Evolutionary conservation across 2,888 invertebrate species (phyloP).

Genomic region (Polymixis flavicincta): DNA sequence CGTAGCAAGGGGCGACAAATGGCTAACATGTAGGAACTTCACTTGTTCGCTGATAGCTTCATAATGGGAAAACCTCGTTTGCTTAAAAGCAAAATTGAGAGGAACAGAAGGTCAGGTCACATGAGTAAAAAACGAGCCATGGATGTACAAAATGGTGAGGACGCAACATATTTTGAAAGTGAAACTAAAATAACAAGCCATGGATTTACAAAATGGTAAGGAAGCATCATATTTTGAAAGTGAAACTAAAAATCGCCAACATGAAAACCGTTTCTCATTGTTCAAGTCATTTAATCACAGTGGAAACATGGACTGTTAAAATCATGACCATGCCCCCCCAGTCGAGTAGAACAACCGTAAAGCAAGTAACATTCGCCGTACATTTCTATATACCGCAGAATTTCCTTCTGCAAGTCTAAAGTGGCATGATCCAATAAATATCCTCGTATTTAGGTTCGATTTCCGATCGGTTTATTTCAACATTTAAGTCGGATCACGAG

Average conservation of each 20-base stretch:
- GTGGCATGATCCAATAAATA: constrained; percentile 70
- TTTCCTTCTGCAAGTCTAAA: constrained; percentile 64
- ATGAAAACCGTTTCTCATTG: constrained; percentile 2
- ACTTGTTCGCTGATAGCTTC: constrained; percentile 25
- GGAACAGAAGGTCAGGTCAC: constrained; percentile 31
- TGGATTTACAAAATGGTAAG: no score
- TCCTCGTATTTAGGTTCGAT: constrained; percentile 70
- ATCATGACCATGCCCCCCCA: constrained; percentile 45
- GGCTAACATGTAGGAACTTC: constrained; percentile 8
- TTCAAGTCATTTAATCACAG: constrained; percentile 11
- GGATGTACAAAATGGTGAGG: constrained; percentile 18
- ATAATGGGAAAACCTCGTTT: constrained; percentile 45
- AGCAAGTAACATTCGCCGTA: constrained; percentile 49
- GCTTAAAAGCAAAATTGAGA: constrained; percentile 23
- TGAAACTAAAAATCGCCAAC: background rate
- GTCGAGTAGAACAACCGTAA: constrained; percentile 51
- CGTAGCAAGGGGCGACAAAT: constrained; percentile 1
- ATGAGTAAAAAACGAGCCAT: constrained; percentile 23
- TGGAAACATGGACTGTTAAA: constrained; percentile 41
- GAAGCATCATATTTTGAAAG: background rate
- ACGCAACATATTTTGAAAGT: background rate
- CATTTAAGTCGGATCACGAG: constrained; percentile 81
- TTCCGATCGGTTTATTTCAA: constrained; percentile 80
- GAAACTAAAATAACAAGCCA: background rate
- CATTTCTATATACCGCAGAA: constrained; percentile 59